These are phyloP conservation scores for Ophion ventricosus DNA, from an alignment of 2,888 invertebrate genomes.

Conservation along the genomic window DNA sequence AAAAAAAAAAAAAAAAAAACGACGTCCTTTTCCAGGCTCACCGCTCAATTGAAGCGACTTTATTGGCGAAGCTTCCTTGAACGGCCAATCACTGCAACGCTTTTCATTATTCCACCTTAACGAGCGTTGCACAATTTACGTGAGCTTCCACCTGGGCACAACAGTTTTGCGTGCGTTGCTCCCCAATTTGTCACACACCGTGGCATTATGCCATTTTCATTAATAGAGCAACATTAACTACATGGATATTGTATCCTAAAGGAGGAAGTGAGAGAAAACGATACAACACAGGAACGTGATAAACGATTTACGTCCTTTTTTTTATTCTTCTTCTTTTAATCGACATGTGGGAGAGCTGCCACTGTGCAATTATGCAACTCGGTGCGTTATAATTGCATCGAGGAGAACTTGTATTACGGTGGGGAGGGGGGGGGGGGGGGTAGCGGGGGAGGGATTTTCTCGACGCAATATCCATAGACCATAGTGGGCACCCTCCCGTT, in stretches of 20 bases:
- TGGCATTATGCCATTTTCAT: conserved; percentile 81
- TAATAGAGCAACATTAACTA: conserved; percentile 80
- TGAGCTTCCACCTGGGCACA: conserved; percentile 7
- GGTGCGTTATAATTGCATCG: conserved; percentile 54
- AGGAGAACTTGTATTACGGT: conserved; percentile 1
- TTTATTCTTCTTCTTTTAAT: conserved; percentile 66
- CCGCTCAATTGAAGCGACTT: conserved; percentile 3
- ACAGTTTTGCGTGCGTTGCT: conserved; percentile 78
- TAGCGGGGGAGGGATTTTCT: not conserved
- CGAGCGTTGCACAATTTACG: not conserved
- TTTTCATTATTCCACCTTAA: not conserved
- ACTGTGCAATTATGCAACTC: conserved; percentile 60
- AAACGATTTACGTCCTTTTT: conserved; percentile 68
- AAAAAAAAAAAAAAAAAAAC: no score
- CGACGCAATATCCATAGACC: not conserved
- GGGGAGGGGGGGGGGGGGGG: no score
- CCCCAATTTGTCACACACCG: conserved; percentile 83
- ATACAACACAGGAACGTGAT: conserved; percentile 60
- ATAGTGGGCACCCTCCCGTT: conserved; percentile 31
- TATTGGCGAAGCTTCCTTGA: not conserved
- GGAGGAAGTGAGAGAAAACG: conserved; percentile 11
- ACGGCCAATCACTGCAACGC: conserved; percentile 2
- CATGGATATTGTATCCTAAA: conserved; percentile 26
- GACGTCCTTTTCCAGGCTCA: not conserved
- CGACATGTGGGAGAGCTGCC: conserved; percentile 49